phyloP scores from a whole-genome alignment of 2,797 vertebrate species.

The Taenioides sp. region DNA sequence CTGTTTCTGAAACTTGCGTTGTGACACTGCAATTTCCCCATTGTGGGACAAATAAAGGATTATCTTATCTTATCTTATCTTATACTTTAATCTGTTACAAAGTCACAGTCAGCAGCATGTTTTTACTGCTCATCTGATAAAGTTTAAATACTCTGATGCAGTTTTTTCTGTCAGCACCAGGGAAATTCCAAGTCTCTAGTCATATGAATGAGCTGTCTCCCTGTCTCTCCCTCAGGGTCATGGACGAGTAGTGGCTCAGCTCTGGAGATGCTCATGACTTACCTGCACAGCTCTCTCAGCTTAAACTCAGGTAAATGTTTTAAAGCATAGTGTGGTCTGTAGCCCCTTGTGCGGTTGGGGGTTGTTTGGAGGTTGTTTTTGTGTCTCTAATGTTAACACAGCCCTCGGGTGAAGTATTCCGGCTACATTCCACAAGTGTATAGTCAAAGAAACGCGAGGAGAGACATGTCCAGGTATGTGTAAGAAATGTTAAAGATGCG shows the following conservation, averaged over 20 bases:
- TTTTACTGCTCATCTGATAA: constrained; percentile 21
- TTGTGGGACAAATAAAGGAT: too few relatives aligned
- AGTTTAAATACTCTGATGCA: constrained; percentile 27
- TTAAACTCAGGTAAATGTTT: constrained; percentile 10
- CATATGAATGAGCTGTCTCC: constrained; percentile 33
- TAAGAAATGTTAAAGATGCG: not conserved
- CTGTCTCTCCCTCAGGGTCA: constrained; percentile 17
- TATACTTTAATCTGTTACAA: too few relatives aligned
- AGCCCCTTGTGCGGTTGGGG: constrained; percentile 5
- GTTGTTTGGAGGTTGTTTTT: constrained; percentile 25
- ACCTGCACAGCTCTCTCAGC: constrained; percentile 16
- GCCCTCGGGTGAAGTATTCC: constrained; percentile 45
- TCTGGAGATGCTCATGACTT: constrained; percentile 26
- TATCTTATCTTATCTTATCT: too few relatives aligned
- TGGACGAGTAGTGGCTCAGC: constrained; percentile 28
- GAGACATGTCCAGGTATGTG: constrained; percentile 10
- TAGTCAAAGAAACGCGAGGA: constrained; percentile 14
- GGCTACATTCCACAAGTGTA: constrained; percentile 38
- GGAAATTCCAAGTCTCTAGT: constrained; percentile 45
- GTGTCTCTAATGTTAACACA: constrained; percentile 29
- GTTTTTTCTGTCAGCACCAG: constrained; percentile 26
- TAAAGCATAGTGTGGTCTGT: constrained; percentile 9
- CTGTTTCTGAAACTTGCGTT: not conserved
- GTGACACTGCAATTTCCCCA: too few relatives aligned
- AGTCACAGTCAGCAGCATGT: too few relatives aligned